phyloP scores from a whole-genome alignment of 2,797 vertebrate species.

The Gallinago nigripennis region DNA sequence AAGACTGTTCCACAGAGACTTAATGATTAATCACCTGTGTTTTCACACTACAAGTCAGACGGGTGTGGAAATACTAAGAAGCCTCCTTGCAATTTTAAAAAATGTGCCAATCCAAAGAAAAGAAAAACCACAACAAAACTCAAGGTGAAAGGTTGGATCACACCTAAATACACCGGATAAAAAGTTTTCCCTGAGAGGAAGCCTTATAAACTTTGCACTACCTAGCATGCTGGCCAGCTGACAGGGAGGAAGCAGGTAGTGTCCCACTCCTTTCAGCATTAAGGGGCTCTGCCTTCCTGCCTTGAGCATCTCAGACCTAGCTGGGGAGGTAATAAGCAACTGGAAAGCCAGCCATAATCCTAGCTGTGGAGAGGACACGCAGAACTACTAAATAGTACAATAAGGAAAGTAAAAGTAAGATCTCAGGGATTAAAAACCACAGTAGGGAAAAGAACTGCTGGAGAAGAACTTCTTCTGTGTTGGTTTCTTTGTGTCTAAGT shows the following conservation, averaged over 20 bases:
- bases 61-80: constrained; percentile 1
- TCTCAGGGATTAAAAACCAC: background rate
- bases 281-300: background rate
- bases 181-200: background rate
- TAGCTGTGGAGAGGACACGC: background rate
- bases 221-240: background rate
- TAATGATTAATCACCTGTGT: background rate
- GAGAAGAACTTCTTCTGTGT: background rate
- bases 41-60: background rate
- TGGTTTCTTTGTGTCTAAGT: background rate
- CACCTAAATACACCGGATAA: background rate
- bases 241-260: background rate
- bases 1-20: constrained; percentile 14
- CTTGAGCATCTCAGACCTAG: background rate
- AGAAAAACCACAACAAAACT: background rate
- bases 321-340: background rate
- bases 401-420: background rate
- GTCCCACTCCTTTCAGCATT: background rate
- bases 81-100: background rate
- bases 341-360: background rate
- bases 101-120: background rate
- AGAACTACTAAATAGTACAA: background rate
- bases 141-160: background rate
- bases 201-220: background rate
- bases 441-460: background rate